These are phyloP conservation scores for Chloebia gouldiae DNA, from an alignment of 2,113 vertebrate species.

Conservation along the genomic window DNA sequence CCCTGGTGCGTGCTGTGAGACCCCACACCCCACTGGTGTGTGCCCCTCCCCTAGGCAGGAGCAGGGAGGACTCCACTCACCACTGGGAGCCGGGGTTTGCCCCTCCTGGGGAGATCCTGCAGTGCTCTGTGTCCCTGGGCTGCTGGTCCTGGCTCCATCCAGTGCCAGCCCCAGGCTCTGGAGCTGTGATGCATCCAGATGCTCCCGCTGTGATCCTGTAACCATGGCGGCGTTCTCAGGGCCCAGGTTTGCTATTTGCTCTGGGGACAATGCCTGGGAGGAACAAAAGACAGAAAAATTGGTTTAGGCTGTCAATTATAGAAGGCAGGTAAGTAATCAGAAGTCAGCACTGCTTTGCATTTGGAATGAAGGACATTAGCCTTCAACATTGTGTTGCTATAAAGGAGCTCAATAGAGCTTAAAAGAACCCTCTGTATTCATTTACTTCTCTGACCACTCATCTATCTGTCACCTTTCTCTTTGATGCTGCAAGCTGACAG, in stretches of 20 bases:
- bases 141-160: slow-evolving; percentile 65
- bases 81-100: background rate
- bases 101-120: background rate
- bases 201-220: slow-evolving; percentile 58
- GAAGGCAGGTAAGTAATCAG: background rate
- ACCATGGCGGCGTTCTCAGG: slow-evolving; percentile 75
- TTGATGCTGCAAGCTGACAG: background rate
- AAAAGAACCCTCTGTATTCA: background rate
- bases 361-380: background rate
- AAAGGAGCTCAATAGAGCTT: background rate
- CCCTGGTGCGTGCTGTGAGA: background rate
- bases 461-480: background rate
- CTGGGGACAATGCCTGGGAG: slow-evolving; percentile 71
- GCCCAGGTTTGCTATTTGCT: slow-evolving; percentile 76
- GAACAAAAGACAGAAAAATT: background rate
- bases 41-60: background rate
- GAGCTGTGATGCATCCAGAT: slow-evolving; percentile 66
- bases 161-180: slow-evolving; percentile 71
- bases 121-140: background rate
- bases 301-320: background rate
- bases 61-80: slow-evolving; percentile 47
- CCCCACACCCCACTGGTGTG: background rate
- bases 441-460: background rate
- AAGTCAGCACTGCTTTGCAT: background rate
- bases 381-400: background rate